phyloP scores from a whole-genome alignment of 2,888 invertebrate genomes.

The Axea sp. region DNA sequence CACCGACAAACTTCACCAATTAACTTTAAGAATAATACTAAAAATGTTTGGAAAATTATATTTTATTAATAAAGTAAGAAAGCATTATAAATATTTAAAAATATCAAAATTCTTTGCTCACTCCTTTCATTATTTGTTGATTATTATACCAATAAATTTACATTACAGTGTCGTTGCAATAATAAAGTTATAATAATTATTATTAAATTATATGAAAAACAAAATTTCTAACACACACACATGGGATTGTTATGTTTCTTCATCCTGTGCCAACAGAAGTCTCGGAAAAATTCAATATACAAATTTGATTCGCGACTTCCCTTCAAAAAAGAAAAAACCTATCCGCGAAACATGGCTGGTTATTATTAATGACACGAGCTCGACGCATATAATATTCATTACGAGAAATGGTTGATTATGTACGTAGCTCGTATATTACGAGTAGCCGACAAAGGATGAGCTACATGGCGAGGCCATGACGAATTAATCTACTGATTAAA shows the following conservation, averaged over 20 bases:
- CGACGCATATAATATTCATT: conserved; percentile 78
- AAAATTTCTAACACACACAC: too few species aligned
- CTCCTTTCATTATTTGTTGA: too few species aligned
- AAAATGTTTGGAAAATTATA: neutral
- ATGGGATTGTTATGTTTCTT: too few species aligned
- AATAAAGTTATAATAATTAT: too few species aligned
- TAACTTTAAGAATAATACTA: neutral
- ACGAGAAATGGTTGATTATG: conserved; percentile 78
- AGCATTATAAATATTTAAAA: too few species aligned
- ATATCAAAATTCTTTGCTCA: too few species aligned
- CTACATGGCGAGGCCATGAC: conserved; percentile 76
- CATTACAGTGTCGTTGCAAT: too few species aligned
- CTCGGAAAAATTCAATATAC: conserved; percentile 31
- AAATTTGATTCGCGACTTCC: conserved; percentile 42
- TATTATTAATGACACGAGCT: conserved; percentile 77
- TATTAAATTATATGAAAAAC: too few species aligned
- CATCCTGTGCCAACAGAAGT: too few species aligned
- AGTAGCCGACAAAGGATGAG: conserved; percentile 77
- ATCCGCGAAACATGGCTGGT: conserved; percentile 61
- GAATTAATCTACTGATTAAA: conserved; percentile 79
- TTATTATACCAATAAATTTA: too few species aligned
- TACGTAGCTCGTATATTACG: conserved; percentile 76
- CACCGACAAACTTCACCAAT: conserved; percentile 1
- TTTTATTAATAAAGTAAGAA: too few species aligned
- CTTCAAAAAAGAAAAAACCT: conserved; percentile 48